Percentiles rank a stretch among this genome's conserved stretches.
Evolutionary conservation across 2,888 invertebrate species (phyloP).

Genomic region (Rhingia campestris): DNA sequence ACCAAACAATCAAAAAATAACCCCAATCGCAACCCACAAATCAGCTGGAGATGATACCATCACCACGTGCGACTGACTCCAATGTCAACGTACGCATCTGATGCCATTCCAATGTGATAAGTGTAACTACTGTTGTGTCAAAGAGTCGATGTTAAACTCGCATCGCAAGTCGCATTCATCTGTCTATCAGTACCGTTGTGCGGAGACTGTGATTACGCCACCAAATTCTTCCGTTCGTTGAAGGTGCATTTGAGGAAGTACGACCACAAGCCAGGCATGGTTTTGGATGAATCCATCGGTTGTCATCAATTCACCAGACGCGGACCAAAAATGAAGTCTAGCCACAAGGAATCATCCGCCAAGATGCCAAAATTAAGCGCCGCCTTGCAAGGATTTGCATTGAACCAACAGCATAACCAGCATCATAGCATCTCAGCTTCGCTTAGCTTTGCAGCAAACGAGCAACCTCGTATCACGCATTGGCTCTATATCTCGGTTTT

Average conservation of each 20-base stretch:
- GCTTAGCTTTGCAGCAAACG: no score
- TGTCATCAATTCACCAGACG: conserved; percentile 94
- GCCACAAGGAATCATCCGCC: conserved; percentile 62
- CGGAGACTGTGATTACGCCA: conserved; percentile 97
- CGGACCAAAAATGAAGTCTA: conserved; percentile 88
- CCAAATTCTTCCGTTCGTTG: conserved; percentile 98
- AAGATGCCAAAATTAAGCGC: conserved; percentile 78
- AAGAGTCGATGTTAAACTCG: conserved; percentile 99
- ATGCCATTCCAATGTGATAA: conserved; percentile 97
- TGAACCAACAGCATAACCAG: conserved; percentile 58
- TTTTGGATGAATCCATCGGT: conserved; percentile 93
- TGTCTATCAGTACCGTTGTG: conserved; percentile 95
- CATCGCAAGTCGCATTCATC: conserved; percentile 98
- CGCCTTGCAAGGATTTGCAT: conserved; percentile 79
- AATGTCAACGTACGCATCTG: conserved; percentile 80
- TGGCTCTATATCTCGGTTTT: no score
- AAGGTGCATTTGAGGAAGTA: conserved; percentile 97
- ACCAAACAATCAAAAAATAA: conserved; percentile 81
- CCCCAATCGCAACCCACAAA: conserved; percentile 74
- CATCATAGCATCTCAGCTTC: conserved; percentile 76
- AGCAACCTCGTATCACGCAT: no score
- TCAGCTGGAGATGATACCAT: conserved; percentile 81
- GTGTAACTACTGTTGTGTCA: conserved; percentile 96
- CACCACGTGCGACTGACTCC: conserved; percentile 78
- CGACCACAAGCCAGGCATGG: conserved; percentile 94